Conservation (phyloP, 2,113 vertebrate species). For the Melospiza melodia region DNA sequence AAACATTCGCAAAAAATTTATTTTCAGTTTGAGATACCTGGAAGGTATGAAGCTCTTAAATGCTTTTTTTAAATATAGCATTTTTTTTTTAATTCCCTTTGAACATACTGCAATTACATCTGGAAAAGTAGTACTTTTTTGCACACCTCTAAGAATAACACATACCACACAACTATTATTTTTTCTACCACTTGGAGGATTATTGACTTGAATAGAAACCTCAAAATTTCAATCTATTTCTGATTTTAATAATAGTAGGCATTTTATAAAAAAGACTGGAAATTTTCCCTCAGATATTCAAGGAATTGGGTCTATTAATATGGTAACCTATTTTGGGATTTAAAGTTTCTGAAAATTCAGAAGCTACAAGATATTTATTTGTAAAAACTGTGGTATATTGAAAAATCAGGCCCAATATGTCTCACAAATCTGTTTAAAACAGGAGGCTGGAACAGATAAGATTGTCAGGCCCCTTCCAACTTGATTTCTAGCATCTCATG, state of each 20-base stretch:
- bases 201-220: constrained; percentile 22
- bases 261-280: constrained; percentile 40
- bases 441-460: background rate
- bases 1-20: background rate
- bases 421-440: background rate
- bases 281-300: background rate
- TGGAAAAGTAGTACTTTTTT: background rate
- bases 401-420: background rate
- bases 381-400: background rate
- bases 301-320: constrained; percentile 46
- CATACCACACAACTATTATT: background rate
- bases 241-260: constrained; percentile 29
- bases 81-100: background rate
- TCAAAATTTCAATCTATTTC: background rate
- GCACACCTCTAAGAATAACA: background rate
- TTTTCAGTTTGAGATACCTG: background rate
- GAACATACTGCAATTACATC: background rate
- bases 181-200: background rate
- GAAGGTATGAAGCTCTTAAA: background rate
- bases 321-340: constrained; percentile 10
- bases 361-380: background rate
- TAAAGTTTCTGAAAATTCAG: background rate
- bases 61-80: background rate
- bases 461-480: background rate
- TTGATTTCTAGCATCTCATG: background rate